phyloP scores from a whole-genome alignment of 2,888 invertebrate genomes.

The Caenorhabditis panamensis region DNA sequence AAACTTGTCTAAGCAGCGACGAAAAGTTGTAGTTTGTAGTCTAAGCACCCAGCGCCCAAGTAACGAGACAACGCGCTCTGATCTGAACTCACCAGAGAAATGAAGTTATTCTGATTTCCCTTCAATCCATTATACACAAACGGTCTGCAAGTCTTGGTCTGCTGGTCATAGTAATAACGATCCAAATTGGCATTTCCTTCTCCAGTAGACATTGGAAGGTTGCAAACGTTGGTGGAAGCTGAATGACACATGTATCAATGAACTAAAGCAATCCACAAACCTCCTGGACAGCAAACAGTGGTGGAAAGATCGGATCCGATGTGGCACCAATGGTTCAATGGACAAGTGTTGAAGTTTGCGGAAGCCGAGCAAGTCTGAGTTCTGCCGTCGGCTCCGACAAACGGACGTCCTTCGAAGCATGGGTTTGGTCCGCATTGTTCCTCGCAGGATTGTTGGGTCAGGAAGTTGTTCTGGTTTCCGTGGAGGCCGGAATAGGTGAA shows the following conservation, averaged over 20 bases:
- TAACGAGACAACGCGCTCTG: too few relatives aligned
- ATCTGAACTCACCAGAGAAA: constrained; percentile 72
- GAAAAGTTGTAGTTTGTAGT: too few relatives aligned
- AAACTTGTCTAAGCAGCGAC: too few relatives aligned
- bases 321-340: constrained; percentile 80
- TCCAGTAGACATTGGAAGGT: constrained; percentile 80
- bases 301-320: constrained; percentile 76
- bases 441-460: constrained; percentile 74
- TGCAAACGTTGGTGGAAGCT: constrained; percentile 78
- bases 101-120: constrained; percentile 81
- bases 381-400: constrained; percentile 77
- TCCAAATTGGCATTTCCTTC: constrained; percentile 79
- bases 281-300: constrained; percentile 80
- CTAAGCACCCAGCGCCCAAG: too few relatives aligned
- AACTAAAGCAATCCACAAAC: too few relatives aligned
- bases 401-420: constrained; percentile 78
- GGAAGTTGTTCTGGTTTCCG: constrained; percentile 80
- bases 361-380: constrained; percentile 78
- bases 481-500: constrained; percentile 78
- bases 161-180: constrained; percentile 77
- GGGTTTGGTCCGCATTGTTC: constrained; percentile 77
- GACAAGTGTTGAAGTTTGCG: constrained; percentile 78
- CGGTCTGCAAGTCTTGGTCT: constrained; percentile 76
- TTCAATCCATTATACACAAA: constrained; percentile 80
- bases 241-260: too few relatives aligned